Evolutionary conservation across 2,888 invertebrate genomes (phyloP).

Genomic region (Keiferia lycopersicella): DNA sequence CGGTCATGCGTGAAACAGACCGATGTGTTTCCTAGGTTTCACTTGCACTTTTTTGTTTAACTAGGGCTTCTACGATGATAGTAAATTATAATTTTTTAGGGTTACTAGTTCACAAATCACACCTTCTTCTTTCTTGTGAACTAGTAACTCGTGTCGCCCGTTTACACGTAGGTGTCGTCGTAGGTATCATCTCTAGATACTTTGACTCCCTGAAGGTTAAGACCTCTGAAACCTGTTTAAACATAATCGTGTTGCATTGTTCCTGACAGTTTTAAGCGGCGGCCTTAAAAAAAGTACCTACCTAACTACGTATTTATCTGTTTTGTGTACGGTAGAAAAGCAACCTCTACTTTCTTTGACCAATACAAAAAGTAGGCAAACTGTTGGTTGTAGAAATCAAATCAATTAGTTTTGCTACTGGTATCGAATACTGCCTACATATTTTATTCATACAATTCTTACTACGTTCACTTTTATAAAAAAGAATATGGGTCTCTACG

Average conservation of each 20-base stretch:
- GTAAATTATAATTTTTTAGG: too few species aligned
- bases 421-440: not conserved
- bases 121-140: too few species aligned
- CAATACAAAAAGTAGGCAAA: not conserved
- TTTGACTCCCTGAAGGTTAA: too few species aligned
- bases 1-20: slow-evolving; percentile 25
- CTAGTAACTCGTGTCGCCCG: too few species aligned
- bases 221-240: too few species aligned
- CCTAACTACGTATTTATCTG: too few species aligned
- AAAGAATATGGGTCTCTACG: slow-evolving; percentile 36
- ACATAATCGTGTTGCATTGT: too few species aligned
- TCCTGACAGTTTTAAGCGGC: not conserved
- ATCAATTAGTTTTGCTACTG: slow-evolving; percentile 20
- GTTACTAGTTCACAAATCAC: too few species aligned
- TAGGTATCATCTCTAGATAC: too few species aligned
- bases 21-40: slow-evolving; percentile 16
- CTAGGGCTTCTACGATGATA: not conserved
- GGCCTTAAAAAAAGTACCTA: not conserved
- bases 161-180: too few species aligned
- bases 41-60: slow-evolving; percentile 1
- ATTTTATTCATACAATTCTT: not conserved
- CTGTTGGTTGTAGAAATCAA: not conserved
- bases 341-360: not conserved
- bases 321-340: not conserved
- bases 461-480: slow-evolving; percentile 27